Percentiles rank a stretch among this genome's conserved stretches.
Conservation (phyloP, 2,888 invertebrate genomes). For the Callyntrura guangdongensis region DNA sequence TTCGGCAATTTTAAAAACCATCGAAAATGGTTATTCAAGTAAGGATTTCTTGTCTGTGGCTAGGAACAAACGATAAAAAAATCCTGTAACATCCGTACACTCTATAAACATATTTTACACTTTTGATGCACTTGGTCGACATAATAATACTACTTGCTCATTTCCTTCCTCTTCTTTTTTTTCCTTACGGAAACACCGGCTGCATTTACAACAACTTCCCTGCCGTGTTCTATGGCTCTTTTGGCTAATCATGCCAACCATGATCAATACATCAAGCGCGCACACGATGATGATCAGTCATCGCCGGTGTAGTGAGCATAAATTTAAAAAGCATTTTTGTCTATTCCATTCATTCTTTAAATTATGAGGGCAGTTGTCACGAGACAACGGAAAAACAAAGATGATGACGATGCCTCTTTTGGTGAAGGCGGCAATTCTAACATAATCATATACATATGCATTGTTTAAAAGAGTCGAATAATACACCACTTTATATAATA, state of each 20-base stretch:
- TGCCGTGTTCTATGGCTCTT: slow-evolving; percentile 49
- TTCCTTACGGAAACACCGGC: slow-evolving; percentile 82
- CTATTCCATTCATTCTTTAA: slow-evolving; percentile 12
- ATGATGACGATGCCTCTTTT: slow-evolving; percentile 49
- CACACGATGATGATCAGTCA: slow-evolving; percentile 29
- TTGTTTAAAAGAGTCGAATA: slow-evolving; percentile 37
- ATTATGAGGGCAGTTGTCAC: slow-evolving; percentile 58
- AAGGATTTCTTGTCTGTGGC: slow-evolving; percentile 72
- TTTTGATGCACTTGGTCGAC: slow-evolving; percentile 27
- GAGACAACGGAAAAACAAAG: slow-evolving; percentile 63
- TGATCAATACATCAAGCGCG: slow-evolving; percentile 58
- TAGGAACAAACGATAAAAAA: slow-evolving; percentile 46
- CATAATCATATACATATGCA: neutral
- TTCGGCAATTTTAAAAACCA: slow-evolving; percentile 31
- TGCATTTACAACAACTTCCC: slow-evolving; percentile 68
- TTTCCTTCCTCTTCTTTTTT: slow-evolving; percentile 69
- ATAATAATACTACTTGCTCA: slow-evolving; percentile 73
- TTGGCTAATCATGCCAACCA: neutral
- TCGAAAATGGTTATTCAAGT: slow-evolving; percentile 48
- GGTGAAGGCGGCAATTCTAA: slow-evolving; percentile 52
- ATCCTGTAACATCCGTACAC: neutral
- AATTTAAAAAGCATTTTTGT: slow-evolving; percentile 20
- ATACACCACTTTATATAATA: neutral
- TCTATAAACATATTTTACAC: slow-evolving; percentile 10
- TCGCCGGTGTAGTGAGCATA: neutral